Percentiles rank a stretch among this genome's conserved stretches.
Conservation (phyloP, 2,888 invertebrate genomes). For the Catocala sponsa region DNA sequence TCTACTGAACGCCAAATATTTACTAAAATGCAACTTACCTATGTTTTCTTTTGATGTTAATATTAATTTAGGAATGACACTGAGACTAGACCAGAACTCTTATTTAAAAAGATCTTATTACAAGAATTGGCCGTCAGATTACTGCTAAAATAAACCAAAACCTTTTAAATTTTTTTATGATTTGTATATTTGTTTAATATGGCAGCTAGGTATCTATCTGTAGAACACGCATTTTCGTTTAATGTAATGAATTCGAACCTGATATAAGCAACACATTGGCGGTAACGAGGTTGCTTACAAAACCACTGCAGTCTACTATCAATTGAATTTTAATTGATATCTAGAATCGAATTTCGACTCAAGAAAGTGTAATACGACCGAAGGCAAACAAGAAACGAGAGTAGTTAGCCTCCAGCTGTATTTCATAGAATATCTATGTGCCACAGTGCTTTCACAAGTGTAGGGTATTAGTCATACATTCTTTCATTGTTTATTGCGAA, state of each 20-base stretch:
- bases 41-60: too few species aligned
- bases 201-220: too few species aligned
- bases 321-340: slow-evolving; percentile 18
- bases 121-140: too few species aligned
- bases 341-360: slow-evolving; percentile 13
- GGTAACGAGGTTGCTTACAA: not conserved
- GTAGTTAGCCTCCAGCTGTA: slow-evolving; percentile 35
- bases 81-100: too few species aligned
- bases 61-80: too few species aligned
- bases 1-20: too few species aligned
- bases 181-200: too few species aligned
- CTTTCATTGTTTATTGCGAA: slow-evolving; percentile 1
- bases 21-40: too few species aligned
- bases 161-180: too few species aligned
- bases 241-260: not conserved
- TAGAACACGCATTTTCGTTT: not conserved
- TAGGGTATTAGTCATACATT: slow-evolving; percentile 24
- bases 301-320: not conserved
- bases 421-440: slow-evolving; percentile 20
- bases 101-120: too few species aligned
- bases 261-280: not conserved
- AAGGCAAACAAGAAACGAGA: slow-evolving; percentile 42
- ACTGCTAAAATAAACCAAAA: too few species aligned
- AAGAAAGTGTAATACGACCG: slow-evolving; percentile 29
- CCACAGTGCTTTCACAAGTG: slow-evolving; percentile 34